These are phyloP conservation scores for Anthonomus grandis DNA, from an alignment of 1,140 invertebrate species.

Conservation along the genomic window DNA sequence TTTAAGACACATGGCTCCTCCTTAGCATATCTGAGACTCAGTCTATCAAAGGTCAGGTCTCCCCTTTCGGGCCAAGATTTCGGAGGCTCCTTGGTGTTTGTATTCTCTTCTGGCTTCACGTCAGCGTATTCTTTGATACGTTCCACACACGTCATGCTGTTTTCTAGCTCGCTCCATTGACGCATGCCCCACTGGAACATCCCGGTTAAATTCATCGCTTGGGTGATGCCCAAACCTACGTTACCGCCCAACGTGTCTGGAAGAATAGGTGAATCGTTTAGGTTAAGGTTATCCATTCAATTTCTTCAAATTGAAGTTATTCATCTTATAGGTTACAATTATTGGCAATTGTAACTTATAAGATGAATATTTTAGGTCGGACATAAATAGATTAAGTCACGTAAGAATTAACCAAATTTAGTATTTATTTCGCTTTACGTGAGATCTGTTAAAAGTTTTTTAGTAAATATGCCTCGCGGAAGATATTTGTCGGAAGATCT, in stretches of 20 bases:
- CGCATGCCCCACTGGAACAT: constrained; percentile 80
- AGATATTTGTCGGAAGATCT: too few relatives aligned
- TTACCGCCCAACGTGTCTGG: constrained; percentile 55
- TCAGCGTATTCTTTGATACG: constrained; percentile 70
- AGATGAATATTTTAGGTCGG: too few relatives aligned
- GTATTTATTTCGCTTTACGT: too few relatives aligned
- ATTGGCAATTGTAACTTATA: too few relatives aligned
- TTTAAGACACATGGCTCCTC: constrained; percentile 63
- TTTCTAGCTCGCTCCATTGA: constrained; percentile 77
- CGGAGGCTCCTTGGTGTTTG: constrained; percentile 39
- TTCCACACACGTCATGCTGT: constrained; percentile 77
- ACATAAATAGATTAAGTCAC: too few relatives aligned
- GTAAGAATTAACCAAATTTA: too few relatives aligned
- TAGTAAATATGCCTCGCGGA: too few relatives aligned
- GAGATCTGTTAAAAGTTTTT: too few relatives aligned
- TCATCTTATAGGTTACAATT: too few relatives aligned
- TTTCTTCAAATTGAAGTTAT: too few relatives aligned
- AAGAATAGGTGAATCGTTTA: constrained; percentile 6
- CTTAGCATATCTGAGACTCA: constrained; percentile 65
- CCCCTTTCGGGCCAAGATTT: constrained; percentile 47
- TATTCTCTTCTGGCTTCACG: constrained; percentile 61
- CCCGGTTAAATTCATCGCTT: constrained; percentile 72
- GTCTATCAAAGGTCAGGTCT: constrained; percentile 46
- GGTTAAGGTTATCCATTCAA: too few relatives aligned
- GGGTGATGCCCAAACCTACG: constrained; percentile 75